These are phyloP conservation scores for Falco berigora DNA, from an alignment of 2,797 vertebrate species.

Conservation along the genomic window DNA sequence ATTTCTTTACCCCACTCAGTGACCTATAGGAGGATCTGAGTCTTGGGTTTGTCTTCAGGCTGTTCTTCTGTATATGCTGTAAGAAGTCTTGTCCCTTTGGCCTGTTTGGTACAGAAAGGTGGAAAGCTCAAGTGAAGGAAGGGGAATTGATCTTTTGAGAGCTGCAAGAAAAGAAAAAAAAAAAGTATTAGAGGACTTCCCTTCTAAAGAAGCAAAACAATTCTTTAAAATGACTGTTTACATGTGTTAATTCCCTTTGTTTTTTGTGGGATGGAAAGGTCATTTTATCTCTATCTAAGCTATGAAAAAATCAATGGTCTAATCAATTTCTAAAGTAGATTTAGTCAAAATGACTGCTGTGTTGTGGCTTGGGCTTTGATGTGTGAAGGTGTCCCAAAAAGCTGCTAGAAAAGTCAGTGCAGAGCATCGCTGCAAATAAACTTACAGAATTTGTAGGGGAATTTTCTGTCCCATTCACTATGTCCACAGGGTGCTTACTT, in stretches of 20 bases:
- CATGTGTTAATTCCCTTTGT: neutral
- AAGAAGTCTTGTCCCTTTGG: neutral
- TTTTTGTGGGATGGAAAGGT: constrained; percentile 33
- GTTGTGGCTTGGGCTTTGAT: neutral
- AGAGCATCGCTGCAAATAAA: neutral
- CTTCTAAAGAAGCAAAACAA: neutral
- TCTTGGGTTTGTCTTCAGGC: neutral
- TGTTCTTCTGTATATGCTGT: neutral
- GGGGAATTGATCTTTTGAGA: neutral
- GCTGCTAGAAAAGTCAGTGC: neutral
- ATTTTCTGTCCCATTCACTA: constrained; percentile 9
- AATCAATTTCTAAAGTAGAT: constrained; percentile 33
- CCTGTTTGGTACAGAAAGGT: neutral
- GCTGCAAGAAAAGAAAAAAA: neutral
- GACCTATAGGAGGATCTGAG: neutral
- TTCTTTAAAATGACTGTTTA: neutral
- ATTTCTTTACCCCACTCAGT: neutral
- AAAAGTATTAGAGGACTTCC: neutral
- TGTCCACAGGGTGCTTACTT: neutral
- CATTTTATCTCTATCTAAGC: constrained; percentile 22
- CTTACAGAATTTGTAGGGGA: neutral
- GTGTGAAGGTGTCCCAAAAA: constrained; percentile 17
- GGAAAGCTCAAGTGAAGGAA: neutral
- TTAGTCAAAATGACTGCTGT: neutral
- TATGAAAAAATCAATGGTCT: constrained; percentile 28